Evolutionary conservation across 2,888 invertebrate genomes (phyloP), one percentile per base, ranked within the genome.

Genomic region (Graphium colonna): DNA sequence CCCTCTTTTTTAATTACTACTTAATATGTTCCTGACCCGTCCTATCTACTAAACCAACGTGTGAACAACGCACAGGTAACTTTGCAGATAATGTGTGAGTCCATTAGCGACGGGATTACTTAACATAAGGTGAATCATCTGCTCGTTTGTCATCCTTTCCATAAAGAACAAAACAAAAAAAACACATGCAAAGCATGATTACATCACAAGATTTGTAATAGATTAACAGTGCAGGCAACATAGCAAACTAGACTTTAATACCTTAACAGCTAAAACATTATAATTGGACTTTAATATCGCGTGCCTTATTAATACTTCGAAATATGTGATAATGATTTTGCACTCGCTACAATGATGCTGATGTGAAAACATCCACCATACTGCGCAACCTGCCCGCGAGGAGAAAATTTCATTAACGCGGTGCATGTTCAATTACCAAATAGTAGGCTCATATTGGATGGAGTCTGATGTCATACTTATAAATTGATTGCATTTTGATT

Each of bases 361-460:
- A 42, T 55, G 21, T 41, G 31, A 18, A 40, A 44, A 43, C 48
- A 52, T 47, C 38, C 26, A 33, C 33, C 40, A 60, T 59, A 60
- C 56, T 59, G 31, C 13, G 48, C 43, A 42, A 43, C 55, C 59
- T 67, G 55, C 55, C 60, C 58, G 59, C 58, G 65, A 64, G 65
- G 72, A 71, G 77, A 77, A 79, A 77, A 78, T 77, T 77, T 81
- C 74, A 84, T 83, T 82, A 84, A 66, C 72, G 68, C 64, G 58
- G 76, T 69, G 73, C 84, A 80, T 82, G 83, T 83, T 77, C 84
- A 83, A 84, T 84, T 81, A 84, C 69, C 66, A 71, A 65, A 60
- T 69, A 67, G 69, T 67, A 63, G 63, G 67, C 69, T 66, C 68
- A 56, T 63, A 61, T 64, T 64, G 74, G 64, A 68, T 69, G 71